A percentile compares a stretch with the other conserved stretches of the same genome.
These are phyloP conservation scores for Vimba vimba DNA, from an alignment of 2,113 vertebrate genomes.

Conservation along the genomic window DNA sequence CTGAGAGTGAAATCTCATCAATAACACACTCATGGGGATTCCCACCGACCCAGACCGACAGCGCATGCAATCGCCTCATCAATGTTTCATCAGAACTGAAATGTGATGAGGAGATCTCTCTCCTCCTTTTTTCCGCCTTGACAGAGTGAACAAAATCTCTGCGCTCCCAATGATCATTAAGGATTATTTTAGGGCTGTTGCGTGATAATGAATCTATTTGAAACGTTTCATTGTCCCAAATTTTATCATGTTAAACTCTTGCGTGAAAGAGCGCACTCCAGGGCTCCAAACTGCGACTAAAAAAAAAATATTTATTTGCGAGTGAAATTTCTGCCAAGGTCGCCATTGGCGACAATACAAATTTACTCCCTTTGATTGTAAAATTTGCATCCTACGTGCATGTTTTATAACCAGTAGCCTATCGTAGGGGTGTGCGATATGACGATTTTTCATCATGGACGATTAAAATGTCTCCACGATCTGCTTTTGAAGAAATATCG, in stretches of 20 bases:
- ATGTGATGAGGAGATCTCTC: conserved; percentile 49
- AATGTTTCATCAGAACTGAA: conserved; percentile 58
- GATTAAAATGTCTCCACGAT: too few species aligned
- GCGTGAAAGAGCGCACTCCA: neutral
- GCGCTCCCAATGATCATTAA: conserved; percentile 10
- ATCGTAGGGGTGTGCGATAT: too few species aligned
- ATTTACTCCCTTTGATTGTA: too few species aligned
- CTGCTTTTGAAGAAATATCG: too few species aligned
- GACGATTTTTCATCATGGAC: too few species aligned
- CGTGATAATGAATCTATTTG: neutral
- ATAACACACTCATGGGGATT: conserved; percentile 48
- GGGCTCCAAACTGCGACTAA: too few species aligned
- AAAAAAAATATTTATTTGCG: too few species aligned
- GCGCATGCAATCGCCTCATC: conserved; percentile 55
- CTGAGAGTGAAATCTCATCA: conserved; percentile 46
- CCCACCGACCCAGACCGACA: conserved; percentile 33
- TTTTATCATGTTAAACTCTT: neutral
- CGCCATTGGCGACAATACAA: too few species aligned
- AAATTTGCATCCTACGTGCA: too few species aligned
- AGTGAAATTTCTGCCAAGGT: too few species aligned
- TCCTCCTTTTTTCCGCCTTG: conserved; percentile 13
- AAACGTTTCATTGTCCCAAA: conserved; percentile 9
- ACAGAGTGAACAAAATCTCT: conserved; percentile 9
- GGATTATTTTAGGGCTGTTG: conserved; percentile 25
- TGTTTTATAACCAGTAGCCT: too few species aligned